Evolutionary conservation across 2,888 invertebrate species (phyloP).

Genomic region (Notodonta ziczac): DNA sequence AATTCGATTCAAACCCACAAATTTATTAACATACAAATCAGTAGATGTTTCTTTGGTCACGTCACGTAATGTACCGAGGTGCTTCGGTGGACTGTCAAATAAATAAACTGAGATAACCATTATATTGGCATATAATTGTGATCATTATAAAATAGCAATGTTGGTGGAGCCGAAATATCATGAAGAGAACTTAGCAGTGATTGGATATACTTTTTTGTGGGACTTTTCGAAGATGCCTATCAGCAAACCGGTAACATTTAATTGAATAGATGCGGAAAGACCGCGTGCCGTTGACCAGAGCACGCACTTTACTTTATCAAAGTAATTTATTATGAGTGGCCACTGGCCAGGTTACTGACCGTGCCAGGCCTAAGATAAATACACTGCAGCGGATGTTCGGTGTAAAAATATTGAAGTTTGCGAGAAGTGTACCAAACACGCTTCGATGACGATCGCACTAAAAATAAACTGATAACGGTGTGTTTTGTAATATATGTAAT

Average conservation of each 20-base stretch:
- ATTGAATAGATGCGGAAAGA: slow-evolving; percentile 12
- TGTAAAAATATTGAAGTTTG: slow-evolving; percentile 33
- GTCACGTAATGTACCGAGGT: too few species aligned
- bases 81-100: too few species aligned
- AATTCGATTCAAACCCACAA: background rate
- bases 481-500: slow-evolving; percentile 25
- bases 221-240: background rate
- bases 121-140: too few species aligned
- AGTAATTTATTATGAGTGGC: slow-evolving; percentile 36
- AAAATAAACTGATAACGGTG: slow-evolving; percentile 25
- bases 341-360: slow-evolving; percentile 51
- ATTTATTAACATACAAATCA: background rate
- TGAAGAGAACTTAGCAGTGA: too few species aligned
- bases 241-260: background rate
- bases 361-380: slow-evolving; percentile 35
- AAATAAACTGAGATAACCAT: too few species aligned
- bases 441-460: slow-evolving; percentile 16
- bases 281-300: slow-evolving; percentile 30
- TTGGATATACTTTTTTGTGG: too few species aligned
- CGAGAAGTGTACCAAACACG: slow-evolving; percentile 31
- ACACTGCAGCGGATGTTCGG: slow-evolving; percentile 45
- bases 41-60: background rate
- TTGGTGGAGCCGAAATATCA: too few species aligned
- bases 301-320: slow-evolving; percentile 37
- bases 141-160: too few species aligned